Conservation (phyloP, 2,888 invertebrate species). For the Drosophila emarginata region DNA sequence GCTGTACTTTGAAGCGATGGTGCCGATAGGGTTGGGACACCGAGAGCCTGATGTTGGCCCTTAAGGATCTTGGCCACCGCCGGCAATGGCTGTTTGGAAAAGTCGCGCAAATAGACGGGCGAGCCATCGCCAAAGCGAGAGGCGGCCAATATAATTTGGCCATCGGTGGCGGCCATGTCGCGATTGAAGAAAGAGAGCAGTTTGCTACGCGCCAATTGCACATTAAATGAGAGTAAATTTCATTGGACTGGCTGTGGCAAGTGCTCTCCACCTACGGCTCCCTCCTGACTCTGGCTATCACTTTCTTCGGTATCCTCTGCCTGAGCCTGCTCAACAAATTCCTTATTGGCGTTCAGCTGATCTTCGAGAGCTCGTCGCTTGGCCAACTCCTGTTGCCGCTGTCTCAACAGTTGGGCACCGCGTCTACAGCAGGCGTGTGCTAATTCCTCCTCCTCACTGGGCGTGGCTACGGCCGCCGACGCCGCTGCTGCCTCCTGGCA, state of each 20-base stretch:
- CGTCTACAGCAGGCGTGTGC: constrained; percentile 70
- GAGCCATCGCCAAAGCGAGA: constrained; percentile 84
- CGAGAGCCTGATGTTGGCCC: constrained; percentile 95
- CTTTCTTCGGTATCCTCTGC: constrained; percentile 8
- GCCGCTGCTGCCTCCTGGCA: constrained; percentile 18
- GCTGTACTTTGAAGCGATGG: constrained; percentile 94
- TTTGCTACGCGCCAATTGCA: constrained; percentile 82
- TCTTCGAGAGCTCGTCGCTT: constrained; percentile 63
- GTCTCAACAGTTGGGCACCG: constrained; percentile 66
- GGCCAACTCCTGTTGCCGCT: constrained; percentile 66
- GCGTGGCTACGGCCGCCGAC: constrained; percentile 24
- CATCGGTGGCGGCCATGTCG: constrained; percentile 94
- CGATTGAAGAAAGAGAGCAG: constrained; percentile 82
- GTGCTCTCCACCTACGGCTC: constrained; percentile 59
- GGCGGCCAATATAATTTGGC: constrained; percentile 94
- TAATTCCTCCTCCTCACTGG: constrained; percentile 62
- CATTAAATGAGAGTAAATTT: constrained; percentile 82
- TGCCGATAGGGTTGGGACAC: constrained; percentile 93
- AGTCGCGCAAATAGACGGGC: constrained; percentile 83
- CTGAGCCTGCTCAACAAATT: constrained; percentile 15
- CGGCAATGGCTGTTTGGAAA: constrained; percentile 89
- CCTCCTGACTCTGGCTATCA: constrained; percentile 44
- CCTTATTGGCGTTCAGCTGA: constrained; percentile 61
- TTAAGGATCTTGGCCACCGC: constrained; percentile 95
- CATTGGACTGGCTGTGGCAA: constrained; percentile 77